Evolutionary conservation across 1,140 invertebrate genomes (phyloP).

Genomic region (Aphidius gifuensis): DNA sequence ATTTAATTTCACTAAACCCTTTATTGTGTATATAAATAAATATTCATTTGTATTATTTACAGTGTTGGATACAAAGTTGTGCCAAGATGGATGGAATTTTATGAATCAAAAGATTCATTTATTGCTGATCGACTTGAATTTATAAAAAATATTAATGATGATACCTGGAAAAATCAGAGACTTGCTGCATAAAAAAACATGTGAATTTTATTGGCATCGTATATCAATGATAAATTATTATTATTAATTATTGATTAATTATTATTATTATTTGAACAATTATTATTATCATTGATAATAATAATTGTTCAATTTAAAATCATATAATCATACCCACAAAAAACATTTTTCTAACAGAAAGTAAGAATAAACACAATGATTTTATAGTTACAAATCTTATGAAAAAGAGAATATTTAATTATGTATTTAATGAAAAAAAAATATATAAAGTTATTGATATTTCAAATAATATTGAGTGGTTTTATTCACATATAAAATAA

Average conservation of each 20-base stretch:
- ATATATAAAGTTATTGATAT: no score
- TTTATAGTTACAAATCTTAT: no score
- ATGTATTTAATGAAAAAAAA: no score
- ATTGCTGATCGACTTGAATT: conserved; percentile 42
- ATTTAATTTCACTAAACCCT: neutral
- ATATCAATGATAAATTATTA: conserved; percentile 1
- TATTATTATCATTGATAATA: neutral
- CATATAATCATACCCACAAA: no score
- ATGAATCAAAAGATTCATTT: conserved; percentile 27
- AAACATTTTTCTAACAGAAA: no score
- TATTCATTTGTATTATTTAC: conserved; percentile 20
- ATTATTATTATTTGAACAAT: no score
- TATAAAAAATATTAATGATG: conserved; percentile 15
- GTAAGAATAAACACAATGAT: no score
- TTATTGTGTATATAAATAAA: neutral
- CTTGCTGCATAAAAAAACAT: conserved; percentile 30
- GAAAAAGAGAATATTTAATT: no score
- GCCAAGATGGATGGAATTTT: conserved; percentile 39
- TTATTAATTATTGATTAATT: neutral
- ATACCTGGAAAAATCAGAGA: conserved; percentile 31
- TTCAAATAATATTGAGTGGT: no score
- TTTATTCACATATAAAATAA: no score
- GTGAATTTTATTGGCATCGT: no score
- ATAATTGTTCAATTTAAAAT: no score
- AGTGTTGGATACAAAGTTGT: conserved; percentile 37